These are phyloP conservation scores for Oreortyx pictus DNA, from an alignment of 2,797 vertebrate genomes.

Conservation along the genomic window DNA sequence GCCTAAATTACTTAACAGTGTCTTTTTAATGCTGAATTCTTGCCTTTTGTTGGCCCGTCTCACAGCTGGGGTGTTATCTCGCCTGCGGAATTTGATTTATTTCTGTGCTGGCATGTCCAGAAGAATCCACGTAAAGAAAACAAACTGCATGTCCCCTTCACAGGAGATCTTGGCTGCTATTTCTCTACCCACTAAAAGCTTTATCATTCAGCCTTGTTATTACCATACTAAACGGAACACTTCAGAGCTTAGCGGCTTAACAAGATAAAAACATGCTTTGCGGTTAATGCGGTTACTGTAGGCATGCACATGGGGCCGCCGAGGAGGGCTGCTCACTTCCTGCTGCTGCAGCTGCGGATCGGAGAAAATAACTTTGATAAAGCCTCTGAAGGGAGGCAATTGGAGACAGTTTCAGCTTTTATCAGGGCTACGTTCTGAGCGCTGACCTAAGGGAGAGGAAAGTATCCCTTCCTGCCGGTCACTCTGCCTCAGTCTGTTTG, in stretches of 20 bases:
- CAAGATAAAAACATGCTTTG: conserved; percentile 71
- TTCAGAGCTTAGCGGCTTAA: conserved; percentile 66
- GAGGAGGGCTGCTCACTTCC: conserved; percentile 61
- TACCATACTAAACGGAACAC: conserved; percentile 70
- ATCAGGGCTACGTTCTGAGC: neutral
- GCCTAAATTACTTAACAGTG: neutral
- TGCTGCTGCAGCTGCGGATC: conserved; percentile 26
- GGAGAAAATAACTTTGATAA: neutral
- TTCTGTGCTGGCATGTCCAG: conserved; percentile 51
- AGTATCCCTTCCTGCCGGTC: neutral
- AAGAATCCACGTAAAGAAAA: conserved; percentile 35
- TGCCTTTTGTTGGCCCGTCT: conserved; percentile 21
- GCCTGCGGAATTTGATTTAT: conserved; percentile 41
- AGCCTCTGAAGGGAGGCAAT: neutral
- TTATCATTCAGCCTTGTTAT: conserved; percentile 73
- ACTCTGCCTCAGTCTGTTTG: neutral
- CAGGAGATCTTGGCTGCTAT: conserved; percentile 58
- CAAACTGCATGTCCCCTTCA: conserved; percentile 52
- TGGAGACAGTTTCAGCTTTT: neutral
- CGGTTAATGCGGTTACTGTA: conserved; percentile 69
- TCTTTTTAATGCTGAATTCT: conserved; percentile 10
- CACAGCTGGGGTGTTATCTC: conserved; percentile 21
- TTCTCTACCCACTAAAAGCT: conserved; percentile 68
- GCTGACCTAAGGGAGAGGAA: neutral
- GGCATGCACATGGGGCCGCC: conserved; percentile 56